Evolutionary conservation across 2,113 vertebrate genomes (phyloP), one percentile per base, ranked within the genome.

Genomic region (Scatophagus argus): DNA sequence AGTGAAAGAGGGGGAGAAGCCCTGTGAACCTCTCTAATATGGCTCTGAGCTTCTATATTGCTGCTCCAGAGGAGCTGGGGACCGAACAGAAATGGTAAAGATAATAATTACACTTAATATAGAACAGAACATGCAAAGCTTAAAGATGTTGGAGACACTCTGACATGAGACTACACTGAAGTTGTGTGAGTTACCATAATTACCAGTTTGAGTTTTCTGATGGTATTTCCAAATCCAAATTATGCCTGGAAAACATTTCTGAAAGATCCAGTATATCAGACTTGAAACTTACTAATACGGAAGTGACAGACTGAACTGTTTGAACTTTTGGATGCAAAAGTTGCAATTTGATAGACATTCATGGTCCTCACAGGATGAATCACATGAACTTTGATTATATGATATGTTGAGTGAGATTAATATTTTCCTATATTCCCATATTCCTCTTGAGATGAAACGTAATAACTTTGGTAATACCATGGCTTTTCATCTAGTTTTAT

Each of bases 1-100:
- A 43, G 84, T 49, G 83, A 47, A 80, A 74, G 64, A 55, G 58
- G 31, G 63, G 14, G 32, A 87, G 68, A 75, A 74, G 29, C 32
- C 61, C 47, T 46, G 51, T 63, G 60, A 81, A 81, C 81, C 16
- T 63, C n/a, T 81, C 27, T 29, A 73, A 39, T 73, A 56, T 62
- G 72, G 41, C 62, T 44, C 11, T 59, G 36, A 76, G 74, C 23
- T 16, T 63, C 49, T 67, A 69, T 43, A 43, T 34, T 27, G 38
- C 17, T 39, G 29, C n/a, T 64, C 19, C 17, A 12, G 27, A 67
- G 43, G 10, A 25, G 39, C 38, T 27, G 19, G 25, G 55, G 49
- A 54, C 7, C 0, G 41, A 70, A 29, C 36, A 17, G 21, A 49
- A 25, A 34, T 14, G 0, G 63, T 0, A 11, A 8, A n/a, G 25